phyloP scores from a whole-genome alignment of 2,113 vertebrate species.

The Heterotis niloticus region DNA sequence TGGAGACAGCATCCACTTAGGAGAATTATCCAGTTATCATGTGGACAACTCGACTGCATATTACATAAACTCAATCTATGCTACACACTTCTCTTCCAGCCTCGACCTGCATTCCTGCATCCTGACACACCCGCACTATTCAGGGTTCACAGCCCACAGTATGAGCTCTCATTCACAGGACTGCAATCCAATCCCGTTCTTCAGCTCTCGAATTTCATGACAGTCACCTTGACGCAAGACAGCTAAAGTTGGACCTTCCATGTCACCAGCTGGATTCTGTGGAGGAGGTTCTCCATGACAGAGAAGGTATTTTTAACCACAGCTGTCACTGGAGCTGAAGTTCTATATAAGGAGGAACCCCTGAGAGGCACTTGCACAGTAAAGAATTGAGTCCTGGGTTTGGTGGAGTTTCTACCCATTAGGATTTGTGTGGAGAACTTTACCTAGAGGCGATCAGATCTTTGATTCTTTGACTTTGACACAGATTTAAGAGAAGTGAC shows the following conservation, averaged over 20 bases:
- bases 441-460: too few species aligned
- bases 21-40: too few species aligned
- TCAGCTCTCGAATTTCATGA: constrained; percentile 46
- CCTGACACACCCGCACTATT: not conserved
- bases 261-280: constrained; percentile 46
- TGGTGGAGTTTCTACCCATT: constrained; percentile 8
- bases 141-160: not conserved
- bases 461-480: too few species aligned
- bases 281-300: constrained; percentile 61
- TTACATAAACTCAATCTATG: too few species aligned
- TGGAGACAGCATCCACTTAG: too few species aligned
- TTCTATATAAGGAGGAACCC: constrained; percentile 74
- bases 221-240: constrained; percentile 57
- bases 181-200: not conserved
- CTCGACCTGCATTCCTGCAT: constrained; percentile 12
- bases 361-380: constrained; percentile 85
- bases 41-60: too few species aligned
- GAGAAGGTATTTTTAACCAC: constrained; percentile 67
- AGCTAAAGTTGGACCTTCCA: constrained; percentile 43
- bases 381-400: constrained; percentile 74
- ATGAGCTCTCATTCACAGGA: not conserved
- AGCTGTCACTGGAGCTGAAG: constrained; percentile 61
- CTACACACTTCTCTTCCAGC: too few species aligned
- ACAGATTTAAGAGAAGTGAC: not conserved
- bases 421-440: constrained; percentile 16